Percentiles rank a stretch among this genome's conserved stretches.
These are phyloP conservation scores for Burhinus bistriatus DNA, from an alignment of 2,113 vertebrate species.

Conservation along the genomic window DNA sequence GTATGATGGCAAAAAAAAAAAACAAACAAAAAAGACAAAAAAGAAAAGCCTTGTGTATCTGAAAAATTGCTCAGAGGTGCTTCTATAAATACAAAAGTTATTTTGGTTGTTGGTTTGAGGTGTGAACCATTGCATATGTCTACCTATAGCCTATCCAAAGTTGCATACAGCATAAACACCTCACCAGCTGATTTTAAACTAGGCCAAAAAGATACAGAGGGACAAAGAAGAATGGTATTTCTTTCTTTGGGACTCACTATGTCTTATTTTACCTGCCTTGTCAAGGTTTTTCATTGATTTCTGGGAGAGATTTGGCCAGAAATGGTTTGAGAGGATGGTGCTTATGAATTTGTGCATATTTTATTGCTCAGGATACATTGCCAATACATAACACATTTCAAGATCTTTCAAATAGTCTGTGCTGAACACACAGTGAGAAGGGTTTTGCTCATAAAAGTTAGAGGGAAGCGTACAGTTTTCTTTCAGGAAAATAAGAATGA, in stretches of 20 bases:
- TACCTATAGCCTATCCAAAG: background rate
- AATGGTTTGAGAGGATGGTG: slow-evolving; percentile 17
- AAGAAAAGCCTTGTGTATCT: background rate
- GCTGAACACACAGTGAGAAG: slow-evolving; percentile 15
- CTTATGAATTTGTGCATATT: slow-evolving; percentile 22
- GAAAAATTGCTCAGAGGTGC: background rate
- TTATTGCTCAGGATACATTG: background rate
- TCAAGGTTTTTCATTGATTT: background rate
- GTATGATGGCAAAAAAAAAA: background rate
- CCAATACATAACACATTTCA: slow-evolving; percentile 8
- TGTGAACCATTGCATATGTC: background rate
- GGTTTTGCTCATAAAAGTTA: slow-evolving; percentile 16
- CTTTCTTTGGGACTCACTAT: background rate
- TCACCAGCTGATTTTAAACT: background rate
- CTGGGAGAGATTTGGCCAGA: background rate
- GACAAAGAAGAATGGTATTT: background rate
- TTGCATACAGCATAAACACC: background rate
- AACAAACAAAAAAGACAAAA: too few relatives aligned
- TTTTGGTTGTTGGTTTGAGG: background rate
- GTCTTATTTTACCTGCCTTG: background rate
- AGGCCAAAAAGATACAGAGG: background rate
- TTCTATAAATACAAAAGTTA: background rate
- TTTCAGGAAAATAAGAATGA: slow-evolving; percentile 57
- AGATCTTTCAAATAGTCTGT: slow-evolving; percentile 16
- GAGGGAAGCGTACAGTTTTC: background rate